Evolutionary conservation across 2,113 vertebrate genomes (phyloP).

Genomic region (Himantopus leucocephalus): DNA sequence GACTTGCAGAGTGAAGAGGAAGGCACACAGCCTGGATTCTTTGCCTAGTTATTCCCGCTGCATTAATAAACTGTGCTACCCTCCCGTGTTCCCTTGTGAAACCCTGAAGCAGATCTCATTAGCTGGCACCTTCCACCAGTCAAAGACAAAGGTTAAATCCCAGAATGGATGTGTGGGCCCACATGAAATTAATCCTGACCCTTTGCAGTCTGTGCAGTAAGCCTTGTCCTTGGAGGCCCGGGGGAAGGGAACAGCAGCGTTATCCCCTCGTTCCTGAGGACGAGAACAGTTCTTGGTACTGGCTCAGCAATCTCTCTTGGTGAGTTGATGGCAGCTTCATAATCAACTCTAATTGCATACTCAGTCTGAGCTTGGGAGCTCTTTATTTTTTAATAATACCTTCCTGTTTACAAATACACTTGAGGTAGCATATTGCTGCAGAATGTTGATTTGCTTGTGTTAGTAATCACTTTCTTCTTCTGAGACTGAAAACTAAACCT

Average conservation of each 20-base stretch:
- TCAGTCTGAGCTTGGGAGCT: not conserved
- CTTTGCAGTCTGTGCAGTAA: not conserved
- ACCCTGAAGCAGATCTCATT: not conserved
- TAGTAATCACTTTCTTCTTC: not conserved
- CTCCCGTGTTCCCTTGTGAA: not conserved
- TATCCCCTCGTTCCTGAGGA: not conserved
- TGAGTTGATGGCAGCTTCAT: not conserved
- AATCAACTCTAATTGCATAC: not conserved
- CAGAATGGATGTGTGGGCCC: not conserved
- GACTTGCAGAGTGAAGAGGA: too few species aligned
- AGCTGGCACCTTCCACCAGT: not conserved
- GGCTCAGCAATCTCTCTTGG: not conserved
- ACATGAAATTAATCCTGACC: not conserved
- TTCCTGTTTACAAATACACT: not conserved
- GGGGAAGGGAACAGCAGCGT: not conserved
- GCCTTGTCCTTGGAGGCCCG: not conserved
- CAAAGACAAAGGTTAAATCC: not conserved
- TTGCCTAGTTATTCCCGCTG: not conserved
- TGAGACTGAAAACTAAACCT: not conserved
- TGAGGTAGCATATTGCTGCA: not conserved
- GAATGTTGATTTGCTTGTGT: constrained; percentile 9
- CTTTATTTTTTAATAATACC: constrained; percentile 25
- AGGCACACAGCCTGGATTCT: not conserved
- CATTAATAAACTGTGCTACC: not conserved
- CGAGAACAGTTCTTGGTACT: not conserved